phyloP scores from a whole-genome alignment of 2,888 invertebrate species.

The Alentia gelatinosa region DNA sequence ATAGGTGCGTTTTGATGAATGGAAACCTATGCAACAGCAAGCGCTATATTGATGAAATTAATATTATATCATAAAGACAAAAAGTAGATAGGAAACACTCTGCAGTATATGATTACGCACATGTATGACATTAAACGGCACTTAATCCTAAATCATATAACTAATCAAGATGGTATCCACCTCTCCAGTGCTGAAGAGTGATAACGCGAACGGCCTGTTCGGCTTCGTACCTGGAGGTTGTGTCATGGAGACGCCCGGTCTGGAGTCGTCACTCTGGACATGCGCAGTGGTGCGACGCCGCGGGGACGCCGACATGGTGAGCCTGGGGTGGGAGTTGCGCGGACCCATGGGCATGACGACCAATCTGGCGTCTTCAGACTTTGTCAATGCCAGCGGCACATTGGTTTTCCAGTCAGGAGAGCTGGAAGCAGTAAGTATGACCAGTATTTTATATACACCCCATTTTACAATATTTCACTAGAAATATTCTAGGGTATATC shows the following conservation, averaged over 20 bases:
- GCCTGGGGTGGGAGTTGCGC: constrained; percentile 72
- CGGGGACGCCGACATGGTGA: constrained; percentile 75
- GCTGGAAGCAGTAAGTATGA: constrained; percentile 70
- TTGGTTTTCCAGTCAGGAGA: constrained; percentile 75
- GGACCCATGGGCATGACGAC: constrained; percentile 7
- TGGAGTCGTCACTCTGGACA: constrained; percentile 67
- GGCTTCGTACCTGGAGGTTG: constrained; percentile 74
- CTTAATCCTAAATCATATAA: no score
- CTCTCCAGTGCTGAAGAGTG: constrained; percentile 78
- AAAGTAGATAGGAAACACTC: no score
- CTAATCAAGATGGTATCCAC: no score
- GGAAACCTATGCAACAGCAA: no score
- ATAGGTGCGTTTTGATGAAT: no score
- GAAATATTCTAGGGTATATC: no score
- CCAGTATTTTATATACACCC: no score
- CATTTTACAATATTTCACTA: no score
- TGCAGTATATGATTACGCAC: no score
- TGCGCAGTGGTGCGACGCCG: constrained; percentile 73
- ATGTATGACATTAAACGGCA: no score
- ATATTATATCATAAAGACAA: no score
- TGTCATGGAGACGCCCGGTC: constrained; percentile 65
- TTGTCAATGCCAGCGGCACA: constrained; percentile 71
- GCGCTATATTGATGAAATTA: no score
- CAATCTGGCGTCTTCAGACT: constrained; percentile 67
- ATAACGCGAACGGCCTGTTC: constrained; percentile 79